Conservation (phyloP, 2,888 invertebrate genomes). For the Sinohyriopsis cumingii region DNA sequence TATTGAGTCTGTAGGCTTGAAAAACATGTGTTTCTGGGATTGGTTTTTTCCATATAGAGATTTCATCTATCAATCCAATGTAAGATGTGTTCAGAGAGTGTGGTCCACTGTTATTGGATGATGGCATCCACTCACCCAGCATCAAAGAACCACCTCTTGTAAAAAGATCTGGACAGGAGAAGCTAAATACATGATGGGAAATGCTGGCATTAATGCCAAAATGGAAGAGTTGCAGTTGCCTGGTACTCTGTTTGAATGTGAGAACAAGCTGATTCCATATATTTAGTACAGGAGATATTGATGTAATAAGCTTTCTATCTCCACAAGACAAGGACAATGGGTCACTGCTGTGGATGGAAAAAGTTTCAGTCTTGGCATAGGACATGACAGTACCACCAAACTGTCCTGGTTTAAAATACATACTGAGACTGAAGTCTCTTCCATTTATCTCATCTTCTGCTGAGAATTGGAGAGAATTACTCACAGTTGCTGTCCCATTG, state of each 20-base stretch:
- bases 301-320: conserved; percentile 14
- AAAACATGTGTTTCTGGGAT: too few species aligned
- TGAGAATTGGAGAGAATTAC: conserved; percentile 29
- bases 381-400: conserved; percentile 49
- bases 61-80: too few species aligned
- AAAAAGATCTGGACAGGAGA: too few species aligned
- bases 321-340: conserved; percentile 40
- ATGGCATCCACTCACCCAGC: too few species aligned
- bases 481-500: conserved; percentile 43
- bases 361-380: conserved; percentile 43
- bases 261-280: conserved; percentile 55
- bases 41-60: too few species aligned
- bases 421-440: conserved; percentile 42
- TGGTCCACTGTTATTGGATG: too few species aligned
- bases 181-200: too few species aligned
- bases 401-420: conserved; percentile 47
- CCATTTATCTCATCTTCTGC: conserved; percentile 15
- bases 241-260: conserved; percentile 28
- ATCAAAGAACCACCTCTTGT: too few species aligned
- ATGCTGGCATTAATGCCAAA: too few species aligned
- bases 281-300: conserved; percentile 18
- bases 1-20: too few species aligned
- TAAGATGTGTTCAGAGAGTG: too few species aligned
- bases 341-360: conserved; percentile 42
- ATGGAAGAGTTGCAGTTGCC: conserved; percentile 29